Base-by-base conservation (phyloP, 2,113 vertebrate species). In the Isichthys henryi region DNA sequence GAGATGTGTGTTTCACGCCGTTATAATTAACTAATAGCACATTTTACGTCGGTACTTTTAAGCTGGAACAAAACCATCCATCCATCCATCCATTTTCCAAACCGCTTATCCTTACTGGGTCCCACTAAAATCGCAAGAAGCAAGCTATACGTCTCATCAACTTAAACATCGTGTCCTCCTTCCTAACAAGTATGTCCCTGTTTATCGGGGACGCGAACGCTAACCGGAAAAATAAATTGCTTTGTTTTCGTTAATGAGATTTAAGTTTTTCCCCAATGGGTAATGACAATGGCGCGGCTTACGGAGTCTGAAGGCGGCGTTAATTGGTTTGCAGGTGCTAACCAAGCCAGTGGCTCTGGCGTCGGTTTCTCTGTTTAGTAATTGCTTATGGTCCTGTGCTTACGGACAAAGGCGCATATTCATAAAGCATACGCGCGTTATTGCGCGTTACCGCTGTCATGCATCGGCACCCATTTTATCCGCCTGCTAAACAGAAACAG, bases 261-360 rank as follows among this genome's bases (percentile, higher is more conserved):
- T 87, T 52, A 31, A 53, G 85, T 35, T 87, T 86, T 39, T 39
- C n/a, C 48, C 35, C 31, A n/a, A 39, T 56, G 48, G 70, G 46
- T 89, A 56, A 45, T 89, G 77, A 82, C 70, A 83, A 82, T 43
- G 70, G 49, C 49, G 77, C 23, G 52, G 77, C 39, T 53, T 45
- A 53, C 56, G 31, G 31, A 53, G 80, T 89, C 77, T 53, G 83
- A 35, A 31, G 62, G 46, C 23, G 39, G 39, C 88, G 35, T 84
- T 90, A 94, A 94, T 94, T 93, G 91, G 90, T 90, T 92, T 92
- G 94, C 95, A 95, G 94, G 94, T 95, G 94, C 93, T 43, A 91
- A 70, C 70, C 45, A 49, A 83, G 89, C 46, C 86, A 27, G 58
- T 83, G 83, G 88, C 87, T 83, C 82, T 74, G 56, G 70, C 90